Conservation (phyloP, 2,113 vertebrate species). For the Anguilla rostrata region DNA sequence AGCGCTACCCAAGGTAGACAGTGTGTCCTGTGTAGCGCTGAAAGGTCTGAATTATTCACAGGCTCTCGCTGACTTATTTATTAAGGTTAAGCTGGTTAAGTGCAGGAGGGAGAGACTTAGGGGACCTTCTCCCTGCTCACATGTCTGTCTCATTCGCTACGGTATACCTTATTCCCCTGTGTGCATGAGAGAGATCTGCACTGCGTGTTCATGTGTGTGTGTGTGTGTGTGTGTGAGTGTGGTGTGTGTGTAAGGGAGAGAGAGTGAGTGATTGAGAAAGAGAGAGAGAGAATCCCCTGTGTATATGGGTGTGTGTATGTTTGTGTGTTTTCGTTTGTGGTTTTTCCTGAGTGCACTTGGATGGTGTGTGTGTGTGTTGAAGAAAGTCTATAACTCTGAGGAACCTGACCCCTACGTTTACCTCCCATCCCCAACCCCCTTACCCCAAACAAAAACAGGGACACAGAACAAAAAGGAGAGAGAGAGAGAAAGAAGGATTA, state of each 20-base stretch:
- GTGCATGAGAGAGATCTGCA: not conserved
- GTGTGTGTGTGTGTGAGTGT: conserved; percentile 4
- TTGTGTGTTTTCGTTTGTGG: conserved; percentile 16
- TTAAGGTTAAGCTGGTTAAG: conserved; percentile 70
- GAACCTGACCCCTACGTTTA: conserved; percentile 60
- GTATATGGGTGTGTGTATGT: conserved; percentile 34
- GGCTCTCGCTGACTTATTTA: conserved; percentile 63
- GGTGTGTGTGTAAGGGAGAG: conserved; percentile 15
- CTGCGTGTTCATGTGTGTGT: not conserved
- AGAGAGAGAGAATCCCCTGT: not conserved
- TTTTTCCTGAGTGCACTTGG: too few relatives aligned
- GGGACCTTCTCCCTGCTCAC: not conserved
- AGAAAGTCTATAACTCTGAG: conserved; percentile 69
- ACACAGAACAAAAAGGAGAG: conserved; percentile 22
- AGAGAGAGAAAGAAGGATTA: conserved; percentile 16
- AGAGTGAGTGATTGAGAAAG: not conserved
- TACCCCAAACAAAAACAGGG: conserved; percentile 11
- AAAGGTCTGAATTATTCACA: conserved; percentile 63
- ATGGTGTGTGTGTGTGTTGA: conserved; percentile 35
- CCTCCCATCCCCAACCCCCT: conserved; percentile 37
- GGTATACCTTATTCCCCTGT: not conserved
- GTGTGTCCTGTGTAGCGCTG: conserved; percentile 46
- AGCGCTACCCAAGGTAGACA: conserved; percentile 9
- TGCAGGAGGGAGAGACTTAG: conserved; percentile 41
- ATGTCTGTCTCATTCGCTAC: not conserved